Conservation (phyloP, 2,113 vertebrate genomes). For the Sylvia atricapilla region DNA sequence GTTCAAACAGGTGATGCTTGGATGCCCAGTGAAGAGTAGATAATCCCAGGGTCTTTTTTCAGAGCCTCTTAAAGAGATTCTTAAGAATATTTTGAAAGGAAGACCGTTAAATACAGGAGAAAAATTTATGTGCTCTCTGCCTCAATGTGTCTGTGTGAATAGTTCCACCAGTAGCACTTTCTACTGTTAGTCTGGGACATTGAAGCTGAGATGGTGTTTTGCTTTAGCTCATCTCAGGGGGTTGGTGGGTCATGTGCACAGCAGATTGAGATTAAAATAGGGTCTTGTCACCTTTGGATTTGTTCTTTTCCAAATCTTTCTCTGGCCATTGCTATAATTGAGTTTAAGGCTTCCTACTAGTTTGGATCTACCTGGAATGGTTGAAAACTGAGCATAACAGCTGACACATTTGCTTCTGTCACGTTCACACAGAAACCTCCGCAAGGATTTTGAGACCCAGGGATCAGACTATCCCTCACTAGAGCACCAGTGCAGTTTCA, state of each 20-base stretch:
- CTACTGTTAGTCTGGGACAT: neutral
- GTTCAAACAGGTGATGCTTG: neutral
- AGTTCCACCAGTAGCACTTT: neutral
- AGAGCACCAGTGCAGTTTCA: neutral
- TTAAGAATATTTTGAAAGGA: neutral
- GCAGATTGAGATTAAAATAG: neutral
- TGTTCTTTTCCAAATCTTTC: neutral
- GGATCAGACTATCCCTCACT: neutral
- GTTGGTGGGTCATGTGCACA: neutral
- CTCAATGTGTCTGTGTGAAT: neutral
- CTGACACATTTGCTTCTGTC: neutral
- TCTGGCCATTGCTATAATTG: neutral
- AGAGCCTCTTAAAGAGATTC: neutral
- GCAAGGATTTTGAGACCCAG: neutral
- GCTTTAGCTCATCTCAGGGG: neutral
- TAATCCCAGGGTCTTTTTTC: neutral
- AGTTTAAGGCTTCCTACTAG: neutral
- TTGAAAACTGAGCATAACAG: neutral
- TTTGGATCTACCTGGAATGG: neutral
- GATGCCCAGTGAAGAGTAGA: neutral
- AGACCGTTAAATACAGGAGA: neutral
- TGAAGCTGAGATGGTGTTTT: neutral
- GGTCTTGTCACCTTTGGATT: neutral
- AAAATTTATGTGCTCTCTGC: neutral
- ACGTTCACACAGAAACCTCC: neutral